These are phyloP conservation scores for Cydia amplana DNA, from an alignment of 1,140 invertebrate genomes.

Conservation along the genomic window DNA sequence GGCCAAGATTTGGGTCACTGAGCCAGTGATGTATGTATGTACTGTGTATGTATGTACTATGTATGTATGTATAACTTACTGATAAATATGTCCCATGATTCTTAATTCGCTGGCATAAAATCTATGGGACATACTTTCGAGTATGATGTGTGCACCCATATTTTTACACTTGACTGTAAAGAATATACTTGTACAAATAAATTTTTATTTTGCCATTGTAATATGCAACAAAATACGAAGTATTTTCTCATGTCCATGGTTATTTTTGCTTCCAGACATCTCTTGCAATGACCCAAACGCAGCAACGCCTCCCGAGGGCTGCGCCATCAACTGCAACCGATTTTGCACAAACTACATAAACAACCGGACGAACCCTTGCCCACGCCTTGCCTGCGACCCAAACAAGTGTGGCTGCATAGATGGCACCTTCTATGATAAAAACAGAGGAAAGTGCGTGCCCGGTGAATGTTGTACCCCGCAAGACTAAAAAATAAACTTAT, in stretches of 20 bases:
- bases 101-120: no score
- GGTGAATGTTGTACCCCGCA: background rate
- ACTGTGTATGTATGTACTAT: no score
- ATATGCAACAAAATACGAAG: background rate
- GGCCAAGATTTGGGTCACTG: no score
- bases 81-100: no score
- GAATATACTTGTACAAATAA: no score
- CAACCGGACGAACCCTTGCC: background rate
- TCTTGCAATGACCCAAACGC: background rate
- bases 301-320: background rate
- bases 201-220: no score
- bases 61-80: no score
- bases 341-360: background rate
- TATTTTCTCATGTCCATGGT: background rate
- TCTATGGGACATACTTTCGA: no score
- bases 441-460: background rate
- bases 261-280: background rate
- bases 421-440: background rate
- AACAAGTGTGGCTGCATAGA: background rate
- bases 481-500: no score
- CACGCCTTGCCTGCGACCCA: background rate
- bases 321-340: background rate
- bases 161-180: no score
- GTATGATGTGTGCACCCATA: no score
- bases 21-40: no score